Percentiles rank a stretch among this genome's conserved stretches.
Evolutionary conservation across 2,797 vertebrate species (phyloP).

Genomic region (Artibeus lituratus): DNA sequence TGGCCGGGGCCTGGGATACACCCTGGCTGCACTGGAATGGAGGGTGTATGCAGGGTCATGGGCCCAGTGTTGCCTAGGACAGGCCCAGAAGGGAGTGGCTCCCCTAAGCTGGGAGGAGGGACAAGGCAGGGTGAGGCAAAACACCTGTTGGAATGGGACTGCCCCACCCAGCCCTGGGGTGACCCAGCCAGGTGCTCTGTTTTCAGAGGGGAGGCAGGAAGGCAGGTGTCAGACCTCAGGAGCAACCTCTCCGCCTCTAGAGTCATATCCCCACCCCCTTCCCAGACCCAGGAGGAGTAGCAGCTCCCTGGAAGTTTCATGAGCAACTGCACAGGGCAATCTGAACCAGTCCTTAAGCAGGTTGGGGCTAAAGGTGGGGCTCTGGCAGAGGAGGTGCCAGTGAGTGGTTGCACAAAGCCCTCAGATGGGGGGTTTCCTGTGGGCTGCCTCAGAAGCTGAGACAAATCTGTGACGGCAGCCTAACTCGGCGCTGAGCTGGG

Average conservation of each 20-base stretch:
- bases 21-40: constrained; percentile 49
- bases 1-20: constrained; percentile 73
- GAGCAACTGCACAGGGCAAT: constrained; percentile 63
- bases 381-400: background rate
- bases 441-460: background rate
- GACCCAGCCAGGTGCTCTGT: background rate
- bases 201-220: background rate
- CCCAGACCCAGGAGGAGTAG: constrained; percentile 48
- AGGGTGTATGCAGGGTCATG: constrained; percentile 33
- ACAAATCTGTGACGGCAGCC: background rate
- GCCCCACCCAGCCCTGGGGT: background rate
- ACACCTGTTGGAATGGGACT: background rate
- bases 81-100: constrained; percentile 54
- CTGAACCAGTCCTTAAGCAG: background rate
- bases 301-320: constrained; percentile 65
- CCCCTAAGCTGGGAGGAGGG: background rate
- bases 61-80: constrained; percentile 32
- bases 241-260: background rate
- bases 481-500: fast-evolving
- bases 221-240: background rate
- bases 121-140: background rate
- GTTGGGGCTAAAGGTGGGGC: constrained; percentile 61
- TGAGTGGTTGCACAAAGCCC: constrained; percentile 19
- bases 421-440: constrained; percentile 10
- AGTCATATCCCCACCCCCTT: background rate